phyloP scores from a whole-genome alignment of 2,797 vertebrate species.

The Aselliscus stoliczkanus region DNA sequence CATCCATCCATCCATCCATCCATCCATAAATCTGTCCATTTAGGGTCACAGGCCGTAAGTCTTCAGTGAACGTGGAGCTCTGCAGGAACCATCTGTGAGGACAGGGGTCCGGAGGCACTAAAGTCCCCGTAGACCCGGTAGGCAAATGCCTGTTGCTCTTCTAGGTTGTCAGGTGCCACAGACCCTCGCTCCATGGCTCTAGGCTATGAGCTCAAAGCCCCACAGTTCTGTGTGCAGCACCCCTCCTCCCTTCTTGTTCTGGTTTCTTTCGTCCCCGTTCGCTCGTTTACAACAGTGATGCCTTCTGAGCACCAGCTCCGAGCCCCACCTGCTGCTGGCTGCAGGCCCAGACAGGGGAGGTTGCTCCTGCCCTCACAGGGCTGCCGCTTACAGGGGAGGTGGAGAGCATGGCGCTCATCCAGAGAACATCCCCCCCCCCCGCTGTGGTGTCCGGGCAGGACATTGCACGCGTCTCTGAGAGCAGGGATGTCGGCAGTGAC shows the following conservation, averaged over 20 bases:
- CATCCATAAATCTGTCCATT: not conserved
- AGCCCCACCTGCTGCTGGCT: not conserved
- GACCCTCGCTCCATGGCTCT: fast-evolving
- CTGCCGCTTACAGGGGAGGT: not conserved
- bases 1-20: not conserved
- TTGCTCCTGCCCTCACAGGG: not conserved
- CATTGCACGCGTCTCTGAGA: not conserved
- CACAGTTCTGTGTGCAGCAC: fast-evolving
- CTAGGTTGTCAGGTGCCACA: not conserved
- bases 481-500: fast-evolving
- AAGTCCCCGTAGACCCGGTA: no score
- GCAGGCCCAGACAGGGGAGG: fast-evolving
- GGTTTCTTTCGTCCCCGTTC: no score
- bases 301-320: not conserved
- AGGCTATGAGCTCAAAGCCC: not conserved
- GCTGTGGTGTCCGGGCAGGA: fast-evolving
- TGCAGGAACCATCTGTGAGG: not conserved
- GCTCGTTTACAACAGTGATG: not conserved
- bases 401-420: no score
- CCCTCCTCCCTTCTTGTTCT: not conserved
- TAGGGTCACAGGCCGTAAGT: fast-evolving
- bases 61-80: not conserved
- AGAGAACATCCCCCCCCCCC: not conserved
- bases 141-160: no score
- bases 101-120: not conserved